Evolutionary conservation across 2,888 invertebrate species (phyloP).

Genomic region (Asteroscopus sphinx): DNA sequence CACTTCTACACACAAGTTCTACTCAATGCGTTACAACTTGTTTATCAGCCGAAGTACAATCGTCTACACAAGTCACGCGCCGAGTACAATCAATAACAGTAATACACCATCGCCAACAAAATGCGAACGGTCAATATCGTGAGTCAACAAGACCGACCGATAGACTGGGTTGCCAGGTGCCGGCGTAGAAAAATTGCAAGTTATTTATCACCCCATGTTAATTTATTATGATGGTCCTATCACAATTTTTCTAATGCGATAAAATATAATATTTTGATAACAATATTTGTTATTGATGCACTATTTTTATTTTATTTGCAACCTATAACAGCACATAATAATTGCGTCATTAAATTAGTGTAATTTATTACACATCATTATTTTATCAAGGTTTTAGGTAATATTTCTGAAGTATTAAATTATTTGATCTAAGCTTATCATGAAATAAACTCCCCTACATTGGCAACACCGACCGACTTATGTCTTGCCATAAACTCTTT

Average conservation of each 20-base stretch:
- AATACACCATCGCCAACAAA: conserved; percentile 86
- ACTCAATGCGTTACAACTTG: conserved; percentile 69
- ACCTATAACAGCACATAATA: neutral
- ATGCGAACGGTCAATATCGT: conserved; percentile 86
- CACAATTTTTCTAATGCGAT: conserved; percentile 22
- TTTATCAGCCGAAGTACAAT: conserved; percentile 78
- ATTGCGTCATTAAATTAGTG: conserved; percentile 2
- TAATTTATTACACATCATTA: conserved; percentile 13
- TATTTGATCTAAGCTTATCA: conserved; percentile 55
- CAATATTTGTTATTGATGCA: neutral
- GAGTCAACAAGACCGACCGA: conserved; percentile 80
- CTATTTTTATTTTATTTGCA: conserved; percentile 2
- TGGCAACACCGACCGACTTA: conserved; percentile 86
- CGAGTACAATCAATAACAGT: conserved; percentile 88
- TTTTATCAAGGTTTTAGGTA: conserved; percentile 4
- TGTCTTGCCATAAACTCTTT: conserved; percentile 89
- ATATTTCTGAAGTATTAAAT: conserved; percentile 31
- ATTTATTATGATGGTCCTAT: conserved; percentile 22
- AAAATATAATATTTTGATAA: conserved; percentile 1
- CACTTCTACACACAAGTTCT: conserved; percentile 52
- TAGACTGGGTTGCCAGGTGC: conserved; percentile 71
- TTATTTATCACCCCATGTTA: conserved; percentile 28
- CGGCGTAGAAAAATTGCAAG: conserved; percentile 29
- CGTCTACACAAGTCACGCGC: conserved; percentile 86
- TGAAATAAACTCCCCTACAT: conserved; percentile 65